Evolutionary conservation across 1,140 invertebrate species (phyloP).

Genomic region (Orchestia grillus): DNA sequence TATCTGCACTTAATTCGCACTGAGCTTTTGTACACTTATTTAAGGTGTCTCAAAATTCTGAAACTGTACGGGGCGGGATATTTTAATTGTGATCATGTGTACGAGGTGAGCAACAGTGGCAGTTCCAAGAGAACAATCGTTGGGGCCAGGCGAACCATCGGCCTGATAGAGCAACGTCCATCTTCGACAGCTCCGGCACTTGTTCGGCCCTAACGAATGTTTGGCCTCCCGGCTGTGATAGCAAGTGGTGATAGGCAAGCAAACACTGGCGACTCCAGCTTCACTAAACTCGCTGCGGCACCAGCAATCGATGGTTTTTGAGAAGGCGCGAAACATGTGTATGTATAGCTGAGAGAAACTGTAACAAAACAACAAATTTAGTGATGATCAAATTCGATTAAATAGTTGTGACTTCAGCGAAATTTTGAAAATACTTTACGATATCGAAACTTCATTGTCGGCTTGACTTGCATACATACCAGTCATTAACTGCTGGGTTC

Average conservation of each 20-base stretch:
- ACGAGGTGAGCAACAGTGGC: background rate
- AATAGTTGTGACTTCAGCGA: background rate
- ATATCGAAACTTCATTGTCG: background rate
- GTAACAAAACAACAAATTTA: background rate
- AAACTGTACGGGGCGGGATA: background rate
- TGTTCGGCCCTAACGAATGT: slow-evolving; percentile 21
- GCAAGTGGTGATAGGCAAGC: background rate
- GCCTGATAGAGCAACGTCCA: background rate
- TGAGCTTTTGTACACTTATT: background rate
- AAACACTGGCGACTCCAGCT: slow-evolving; percentile 12
- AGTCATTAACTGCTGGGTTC: too few relatives aligned
- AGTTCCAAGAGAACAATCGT: background rate
- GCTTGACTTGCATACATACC: background rate
- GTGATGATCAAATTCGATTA: background rate
- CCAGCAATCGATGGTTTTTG: background rate
- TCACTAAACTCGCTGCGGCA: background rate
- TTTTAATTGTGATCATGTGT: background rate
- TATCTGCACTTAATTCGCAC: too few relatives aligned
- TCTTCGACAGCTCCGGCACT: slow-evolving; percentile 7
- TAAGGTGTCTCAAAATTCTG: background rate
- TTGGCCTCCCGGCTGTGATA: background rate
- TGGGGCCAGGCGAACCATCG: background rate
- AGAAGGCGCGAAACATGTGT: background rate
- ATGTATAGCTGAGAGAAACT: background rate
- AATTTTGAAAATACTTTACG: background rate